phyloP scores from a whole-genome alignment of 1,140 invertebrate genomes.

The Scaptomyza montana region DNA sequence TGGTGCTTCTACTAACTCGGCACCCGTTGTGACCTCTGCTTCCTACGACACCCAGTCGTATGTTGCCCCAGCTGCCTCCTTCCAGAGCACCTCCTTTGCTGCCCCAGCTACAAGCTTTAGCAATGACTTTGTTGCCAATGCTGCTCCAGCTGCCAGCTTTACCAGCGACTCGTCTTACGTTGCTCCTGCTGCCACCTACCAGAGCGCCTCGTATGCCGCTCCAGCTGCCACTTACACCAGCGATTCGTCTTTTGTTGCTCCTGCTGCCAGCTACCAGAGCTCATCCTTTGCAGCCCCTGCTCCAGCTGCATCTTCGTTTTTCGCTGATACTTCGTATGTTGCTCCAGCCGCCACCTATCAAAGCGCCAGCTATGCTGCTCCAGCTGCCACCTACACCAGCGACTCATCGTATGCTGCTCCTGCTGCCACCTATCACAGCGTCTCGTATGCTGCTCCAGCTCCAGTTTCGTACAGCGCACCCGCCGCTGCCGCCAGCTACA shows the following conservation, averaged over 20 bases:
- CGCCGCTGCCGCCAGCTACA: slow-evolving; percentile 29
- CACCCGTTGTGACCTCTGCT: slow-evolving; percentile 16
- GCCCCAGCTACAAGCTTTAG: slow-evolving; percentile 23
- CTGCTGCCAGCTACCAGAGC: not conserved
- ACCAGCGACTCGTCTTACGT: slow-evolving; percentile 30
- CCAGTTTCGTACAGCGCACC: slow-evolving; percentile 30
- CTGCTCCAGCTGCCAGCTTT: slow-evolving; percentile 22
- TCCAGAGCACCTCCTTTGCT: slow-evolving; percentile 12
- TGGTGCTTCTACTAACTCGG: slow-evolving; percentile 15
- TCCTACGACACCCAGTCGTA: slow-evolving; percentile 13
- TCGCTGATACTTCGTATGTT: not conserved
- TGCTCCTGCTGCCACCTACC: slow-evolving; percentile 40
- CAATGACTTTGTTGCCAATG: slow-evolving; percentile 4
- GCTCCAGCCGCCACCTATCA: slow-evolving; percentile 13
- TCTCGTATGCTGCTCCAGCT: slow-evolving; percentile 40
- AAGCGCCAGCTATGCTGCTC: slow-evolving; percentile 22
- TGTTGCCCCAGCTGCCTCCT: slow-evolving; percentile 38
- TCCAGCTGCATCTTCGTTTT: not conserved
- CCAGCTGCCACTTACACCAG: slow-evolving; percentile 31
- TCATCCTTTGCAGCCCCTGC: not conserved
- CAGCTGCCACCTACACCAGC: slow-evolving; percentile 24
- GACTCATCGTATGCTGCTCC: slow-evolving; percentile 38
- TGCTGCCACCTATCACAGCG: slow-evolving; percentile 36
- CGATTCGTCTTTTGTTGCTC: slow-evolving; percentile 22
- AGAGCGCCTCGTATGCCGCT: slow-evolving; percentile 34